Evolutionary conservation across 2,888 invertebrate genomes (phyloP), one percentile per base, ranked within the genome.

Genomic region (Mythimna albipuncta): DNA sequence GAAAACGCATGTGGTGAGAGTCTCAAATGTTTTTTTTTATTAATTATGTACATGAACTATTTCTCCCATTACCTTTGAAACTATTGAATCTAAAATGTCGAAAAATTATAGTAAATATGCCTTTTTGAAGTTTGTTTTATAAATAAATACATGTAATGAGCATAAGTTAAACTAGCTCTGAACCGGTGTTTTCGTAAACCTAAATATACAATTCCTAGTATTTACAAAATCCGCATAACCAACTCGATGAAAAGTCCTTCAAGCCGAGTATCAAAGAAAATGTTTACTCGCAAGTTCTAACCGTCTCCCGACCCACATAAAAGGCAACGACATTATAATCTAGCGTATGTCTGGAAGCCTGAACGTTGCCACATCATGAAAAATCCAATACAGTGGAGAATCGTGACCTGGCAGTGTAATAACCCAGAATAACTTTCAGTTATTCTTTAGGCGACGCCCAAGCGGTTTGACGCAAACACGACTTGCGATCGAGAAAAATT

Each of bases 321-420:
- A 75, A 78, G 47, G 11, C 70, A 66, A 74, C 54, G 72, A 74
- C 72, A 79, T 77, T 80, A 77, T 82, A 87, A 81, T 81, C 70
- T 73, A 70, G 79, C 73, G 64, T 75, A 61, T 69, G 75, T 76
- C 78, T 79, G 66, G 16, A 47, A 66, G 73, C 65, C 80, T 79
- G 77, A 78, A 81, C 74, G 65, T 69, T 52, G 77, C 54, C 74
- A 80, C 83, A 84, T 85, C 82, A 85, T 88, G 82, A 82, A 85
- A 88, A 87, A 86, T 87, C 87, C 87, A 86, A 88, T 88, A 87
- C 83, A 84, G 77, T 72, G 38, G 71, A 65, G 77, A 67, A 77
- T 82, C 87, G 87, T 88, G 87, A 88, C 88, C 71, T 80, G 88
- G 75, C 72, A 78, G 59, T 74, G 58, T 81, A 85, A 87, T 87